A percentile compares a stretch with the other conserved stretches of the same genome.
Conservation (phyloP, 2,797 vertebrate species). For the Rallus crepitans region DNA sequence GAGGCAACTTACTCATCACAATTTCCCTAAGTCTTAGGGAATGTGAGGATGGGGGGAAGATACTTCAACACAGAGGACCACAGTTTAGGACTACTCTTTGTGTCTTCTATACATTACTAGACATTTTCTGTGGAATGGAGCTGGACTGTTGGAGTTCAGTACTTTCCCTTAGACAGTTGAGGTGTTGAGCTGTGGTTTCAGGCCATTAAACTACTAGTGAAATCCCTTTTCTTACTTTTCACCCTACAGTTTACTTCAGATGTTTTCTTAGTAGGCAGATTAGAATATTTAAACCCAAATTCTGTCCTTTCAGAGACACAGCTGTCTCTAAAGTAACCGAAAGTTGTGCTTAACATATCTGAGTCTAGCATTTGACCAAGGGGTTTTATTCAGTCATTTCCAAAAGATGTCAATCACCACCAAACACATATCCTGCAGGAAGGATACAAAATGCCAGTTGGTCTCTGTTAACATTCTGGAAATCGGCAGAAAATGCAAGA, state of each 20-base stretch:
- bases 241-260: not conserved
- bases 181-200: not conserved
- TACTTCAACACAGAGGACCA: not conserved
- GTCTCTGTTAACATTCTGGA: not conserved
- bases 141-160: not conserved
- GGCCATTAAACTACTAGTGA: not conserved
- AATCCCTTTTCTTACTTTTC: not conserved
- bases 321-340: slow-evolving; percentile 22
- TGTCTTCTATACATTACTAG: not conserved
- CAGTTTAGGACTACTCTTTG: not conserved
- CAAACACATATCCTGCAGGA: not conserved
- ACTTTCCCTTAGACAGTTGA: not conserved
- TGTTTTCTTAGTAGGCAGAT: not conserved
- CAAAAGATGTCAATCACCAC: not conserved
- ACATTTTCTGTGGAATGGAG: not conserved
- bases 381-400: not conserved
- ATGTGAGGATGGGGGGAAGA: not conserved
- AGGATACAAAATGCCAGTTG: not conserved
- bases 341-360: not conserved
- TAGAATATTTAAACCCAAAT: not conserved
- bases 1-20: not conserved
- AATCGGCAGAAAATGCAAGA: not conserved
- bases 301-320: not conserved
- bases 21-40: too few relatives aligned
- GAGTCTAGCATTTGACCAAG: not conserved